A percentile compares a stretch with the other conserved stretches of the same genome.
phyloP scores from a whole-genome alignment of 1,140 invertebrate species.

The Apis mellifera region Amel_HAv3.1 CM009941.2:5541001-5541500 shows the following conservation, averaged over 20 bases:
- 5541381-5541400: too few relatives aligned
- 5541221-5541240: background rate
- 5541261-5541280: background rate
- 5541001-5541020: too few relatives aligned
- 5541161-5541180: background rate
- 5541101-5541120: background rate
- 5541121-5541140: background rate
- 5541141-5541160: background rate
- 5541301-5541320: background rate
- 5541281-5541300: background rate
- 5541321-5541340: too few relatives aligned
- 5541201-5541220: background rate
- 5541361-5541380: too few relatives aligned
- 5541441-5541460: constrained; percentile 3
- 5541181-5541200: background rate
- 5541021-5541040: background rate
- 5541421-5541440: background rate
- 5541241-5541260: background rate
- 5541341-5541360: too few relatives aligned
- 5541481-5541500: background rate
- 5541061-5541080: background rate
- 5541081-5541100: background rate
- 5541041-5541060: background rate
- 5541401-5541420: background rate
- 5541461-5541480: constrained; percentile 21